Evolutionary conservation across 2,113 vertebrate species (phyloP).

Genomic region (Laterallus jamaicensis): DNA sequence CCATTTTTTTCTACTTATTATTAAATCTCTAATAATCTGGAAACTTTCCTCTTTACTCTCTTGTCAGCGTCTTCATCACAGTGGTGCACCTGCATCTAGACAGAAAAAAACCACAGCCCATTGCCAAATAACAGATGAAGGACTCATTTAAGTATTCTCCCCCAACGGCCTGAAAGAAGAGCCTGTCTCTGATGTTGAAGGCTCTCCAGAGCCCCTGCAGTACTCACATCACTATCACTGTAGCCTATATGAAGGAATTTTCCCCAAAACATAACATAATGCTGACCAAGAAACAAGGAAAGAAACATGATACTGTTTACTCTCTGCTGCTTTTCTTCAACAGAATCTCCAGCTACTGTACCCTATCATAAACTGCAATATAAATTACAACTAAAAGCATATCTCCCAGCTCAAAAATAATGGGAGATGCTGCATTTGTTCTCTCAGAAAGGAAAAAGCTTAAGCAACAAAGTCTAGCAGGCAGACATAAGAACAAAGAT

Average conservation of each 20-base stretch:
- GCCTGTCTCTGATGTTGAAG: not conserved
- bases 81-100: not conserved
- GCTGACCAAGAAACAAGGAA: not conserved
- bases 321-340: not conserved
- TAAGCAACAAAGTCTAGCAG: not conserved
- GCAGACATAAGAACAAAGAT: not conserved
- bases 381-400: not conserved
- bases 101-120: not conserved
- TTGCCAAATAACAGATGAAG: not conserved
- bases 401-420: not conserved
- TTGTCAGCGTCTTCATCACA: not conserved
- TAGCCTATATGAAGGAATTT: not conserved
- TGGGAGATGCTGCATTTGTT: not conserved
- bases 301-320: not conserved
- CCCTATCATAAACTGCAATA: not conserved
- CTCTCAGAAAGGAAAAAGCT: not conserved
- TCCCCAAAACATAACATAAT: not conserved
- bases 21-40: not conserved
- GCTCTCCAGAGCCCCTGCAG: not conserved
- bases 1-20: not conserved
- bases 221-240: not conserved
- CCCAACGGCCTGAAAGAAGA: not conserved
- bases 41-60: not conserved
- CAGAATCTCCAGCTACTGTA: not conserved
- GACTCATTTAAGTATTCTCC: not conserved